phyloP scores from a whole-genome alignment of 2,797 vertebrate species.

The Diceros bicornis region DNA sequence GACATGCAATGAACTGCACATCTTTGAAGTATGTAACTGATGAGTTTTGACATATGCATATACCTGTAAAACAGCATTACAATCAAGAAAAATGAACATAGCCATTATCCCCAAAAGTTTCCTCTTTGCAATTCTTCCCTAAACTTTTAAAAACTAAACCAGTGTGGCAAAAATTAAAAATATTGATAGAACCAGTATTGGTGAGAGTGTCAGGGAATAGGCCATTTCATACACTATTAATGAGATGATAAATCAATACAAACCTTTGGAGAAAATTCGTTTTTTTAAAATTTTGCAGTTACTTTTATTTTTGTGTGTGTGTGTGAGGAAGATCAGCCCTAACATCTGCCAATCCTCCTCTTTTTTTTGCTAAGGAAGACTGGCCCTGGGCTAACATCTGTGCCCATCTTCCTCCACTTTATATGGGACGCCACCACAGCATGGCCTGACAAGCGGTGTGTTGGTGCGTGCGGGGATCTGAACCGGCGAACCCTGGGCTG shows the following conservation, averaged over 20 bases:
- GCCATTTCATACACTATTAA: background rate
- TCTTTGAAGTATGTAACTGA: background rate
- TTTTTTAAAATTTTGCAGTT: too few species aligned
- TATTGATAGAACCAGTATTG: background rate
- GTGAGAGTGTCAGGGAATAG: background rate
- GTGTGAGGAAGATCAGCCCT: too few species aligned
- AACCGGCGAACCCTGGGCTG: too few species aligned
- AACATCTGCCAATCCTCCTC: too few species aligned
- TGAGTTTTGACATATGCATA: background rate
- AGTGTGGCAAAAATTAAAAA: background rate
- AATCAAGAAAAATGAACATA: conserved; percentile 7
- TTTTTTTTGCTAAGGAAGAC: too few species aligned
- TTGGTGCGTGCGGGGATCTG: too few species aligned
- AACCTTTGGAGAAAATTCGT: background rate
- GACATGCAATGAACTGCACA: background rate
- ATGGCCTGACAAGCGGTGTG: too few species aligned
- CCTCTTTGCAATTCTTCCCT: background rate
- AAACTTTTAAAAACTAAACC: conserved; percentile 17
- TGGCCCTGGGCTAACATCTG: too few species aligned
- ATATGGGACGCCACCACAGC: too few species aligned
- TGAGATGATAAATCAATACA: background rate
- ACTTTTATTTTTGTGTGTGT: too few species aligned
- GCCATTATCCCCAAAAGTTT: background rate
- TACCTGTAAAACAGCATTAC: background rate
- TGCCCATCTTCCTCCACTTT: too few species aligned